A percentile compares a stretch with the other conserved stretches of the same genome.
phyloP scores from a whole-genome alignment of 1,140 invertebrate genomes.

The Eupeodes corollae region DNA sequence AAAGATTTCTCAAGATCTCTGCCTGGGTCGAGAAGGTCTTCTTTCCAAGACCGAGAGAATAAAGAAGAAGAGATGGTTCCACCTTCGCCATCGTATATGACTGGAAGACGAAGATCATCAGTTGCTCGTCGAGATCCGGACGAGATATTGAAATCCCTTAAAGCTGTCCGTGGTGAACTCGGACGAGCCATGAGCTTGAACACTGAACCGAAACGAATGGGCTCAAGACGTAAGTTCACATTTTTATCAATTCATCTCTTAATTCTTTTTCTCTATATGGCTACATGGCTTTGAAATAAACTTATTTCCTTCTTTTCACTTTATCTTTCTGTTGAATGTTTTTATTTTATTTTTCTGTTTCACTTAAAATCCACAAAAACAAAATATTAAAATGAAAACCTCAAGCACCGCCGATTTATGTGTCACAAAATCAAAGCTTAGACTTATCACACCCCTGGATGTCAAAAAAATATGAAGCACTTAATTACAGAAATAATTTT shows the following conservation, averaged over 20 bases:
- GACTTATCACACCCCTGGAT: constrained; percentile 30
- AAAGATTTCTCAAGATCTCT: constrained; percentile 75
- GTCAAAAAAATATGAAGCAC: constrained; percentile 3
- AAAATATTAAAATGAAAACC: too few relatives aligned
- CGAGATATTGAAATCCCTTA: constrained; percentile 64
- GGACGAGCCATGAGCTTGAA: constrained; percentile 66
- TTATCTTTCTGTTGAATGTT: background rate
- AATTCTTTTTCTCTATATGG: constrained; percentile 3
- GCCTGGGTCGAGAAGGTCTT: constrained; percentile 69
- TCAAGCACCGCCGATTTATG: constrained; percentile 35
- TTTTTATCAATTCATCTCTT: background rate
- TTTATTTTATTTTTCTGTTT: background rate
- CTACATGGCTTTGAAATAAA: background rate
- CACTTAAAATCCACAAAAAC: too few relatives aligned
- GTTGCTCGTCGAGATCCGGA: constrained; percentile 68
- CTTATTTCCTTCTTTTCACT: background rate
- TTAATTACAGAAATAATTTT: background rate
- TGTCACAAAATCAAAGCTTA: constrained; percentile 38
- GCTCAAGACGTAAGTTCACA: constrained; percentile 50
- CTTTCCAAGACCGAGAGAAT: constrained; percentile 58
- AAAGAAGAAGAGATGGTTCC: constrained; percentile 41
- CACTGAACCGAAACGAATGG: constrained; percentile 43
- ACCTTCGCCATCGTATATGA: constrained; percentile 46
- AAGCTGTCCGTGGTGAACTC: constrained; percentile 66
- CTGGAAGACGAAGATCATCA: constrained; percentile 62